Evolutionary conservation across 2,888 invertebrate genomes (phyloP), one percentile per base, ranked within the genome.

Genomic region (Perdita meconis): DNA sequence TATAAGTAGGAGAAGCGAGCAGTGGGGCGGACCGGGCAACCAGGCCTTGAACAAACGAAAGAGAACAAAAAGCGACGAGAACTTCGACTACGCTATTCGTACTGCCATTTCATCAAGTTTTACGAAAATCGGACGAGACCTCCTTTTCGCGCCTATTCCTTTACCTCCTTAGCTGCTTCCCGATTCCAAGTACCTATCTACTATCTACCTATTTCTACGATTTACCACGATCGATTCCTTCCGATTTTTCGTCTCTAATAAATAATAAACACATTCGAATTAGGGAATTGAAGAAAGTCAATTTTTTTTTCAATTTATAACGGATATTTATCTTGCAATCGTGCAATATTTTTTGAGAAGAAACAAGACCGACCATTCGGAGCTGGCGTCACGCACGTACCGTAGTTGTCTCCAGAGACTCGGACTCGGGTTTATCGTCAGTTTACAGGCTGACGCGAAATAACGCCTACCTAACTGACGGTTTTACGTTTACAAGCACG

Each of bases 1-100:
- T 84, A 84, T 82, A 84, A 84, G 80, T 66, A 84, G 40, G 82
- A 66, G 83, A 80, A 80, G 80, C 74, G 42, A 57, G 34, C n/a
- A 51, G 85, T 53, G 57, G 85, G 77, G 73, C 34, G 47, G 50
- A 61, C 71, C 80, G 47, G 72, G 59, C 74, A 61, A 63, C 63
- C 70, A 81, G 84, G 83, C 84, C 83, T 85, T 85, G 84, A 85
- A 63, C 70, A 76, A 78, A 64, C 74, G 53, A 80, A 84, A 81
- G 59, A 79, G 79, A 83, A 83, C 47, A 81, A 83, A 82, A 81
- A 74, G 51, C 64, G 34, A 30, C 67, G 47, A 47, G 44, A 19
- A 66, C 63, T 68, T 80, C 68, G 65, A 53, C 78, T 66, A 69
- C 65, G 64, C 72, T 67, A 60, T 71, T 71, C 63, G 56, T 57